Conservation (phyloP, 2,888 invertebrate genomes). For the Caenorhabditis sulstoni region DNA sequence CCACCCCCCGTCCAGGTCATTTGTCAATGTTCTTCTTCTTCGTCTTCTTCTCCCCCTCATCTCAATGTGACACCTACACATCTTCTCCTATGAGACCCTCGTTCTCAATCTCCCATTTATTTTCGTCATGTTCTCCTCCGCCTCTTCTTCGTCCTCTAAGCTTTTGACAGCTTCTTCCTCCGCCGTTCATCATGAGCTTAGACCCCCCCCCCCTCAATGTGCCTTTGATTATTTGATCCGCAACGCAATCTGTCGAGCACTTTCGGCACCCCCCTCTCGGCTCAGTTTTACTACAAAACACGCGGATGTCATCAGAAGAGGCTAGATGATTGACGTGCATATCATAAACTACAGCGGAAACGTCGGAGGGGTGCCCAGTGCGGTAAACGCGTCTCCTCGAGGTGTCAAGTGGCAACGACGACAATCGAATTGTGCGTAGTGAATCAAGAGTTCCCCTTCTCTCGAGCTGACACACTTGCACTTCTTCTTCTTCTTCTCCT, state of each 20-base stretch:
- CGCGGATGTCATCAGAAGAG: too few relatives aligned
- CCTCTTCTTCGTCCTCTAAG: slow-evolving; percentile 15
- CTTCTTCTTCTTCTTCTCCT: too few relatives aligned
- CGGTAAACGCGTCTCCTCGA: slow-evolving; percentile 4
- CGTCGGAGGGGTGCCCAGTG: slow-evolving; percentile 11
- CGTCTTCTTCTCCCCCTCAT: background rate
- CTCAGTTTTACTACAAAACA: slow-evolving; percentile 41
- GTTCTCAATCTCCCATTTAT: slow-evolving; percentile 38
- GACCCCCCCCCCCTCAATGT: slow-evolving; percentile 6
- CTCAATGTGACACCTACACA: slow-evolving; percentile 37
- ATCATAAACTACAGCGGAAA: slow-evolving; percentile 3
- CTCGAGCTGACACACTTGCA: too few relatives aligned
- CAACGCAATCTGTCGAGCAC: slow-evolving; percentile 53
- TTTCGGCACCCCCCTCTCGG: slow-evolving; percentile 23
- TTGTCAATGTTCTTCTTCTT: slow-evolving; percentile 28
- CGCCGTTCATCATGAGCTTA: slow-evolving; percentile 47
- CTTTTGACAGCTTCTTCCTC: slow-evolving; percentile 5
- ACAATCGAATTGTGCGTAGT: slow-evolving; percentile 33
- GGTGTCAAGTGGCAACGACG: slow-evolving; percentile 51
- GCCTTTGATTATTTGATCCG: slow-evolving; percentile 52
- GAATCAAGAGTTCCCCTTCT: too few relatives aligned
- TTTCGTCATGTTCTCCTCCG: slow-evolving; percentile 22
- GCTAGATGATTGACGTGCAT: slow-evolving; percentile 41
- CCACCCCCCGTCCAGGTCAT: slow-evolving; percentile 12
- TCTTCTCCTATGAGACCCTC: too few relatives aligned